These are phyloP conservation scores for Melanophora roralis DNA, from an alignment of 2,888 invertebrate genomes.

Conservation along the genomic window DNA sequence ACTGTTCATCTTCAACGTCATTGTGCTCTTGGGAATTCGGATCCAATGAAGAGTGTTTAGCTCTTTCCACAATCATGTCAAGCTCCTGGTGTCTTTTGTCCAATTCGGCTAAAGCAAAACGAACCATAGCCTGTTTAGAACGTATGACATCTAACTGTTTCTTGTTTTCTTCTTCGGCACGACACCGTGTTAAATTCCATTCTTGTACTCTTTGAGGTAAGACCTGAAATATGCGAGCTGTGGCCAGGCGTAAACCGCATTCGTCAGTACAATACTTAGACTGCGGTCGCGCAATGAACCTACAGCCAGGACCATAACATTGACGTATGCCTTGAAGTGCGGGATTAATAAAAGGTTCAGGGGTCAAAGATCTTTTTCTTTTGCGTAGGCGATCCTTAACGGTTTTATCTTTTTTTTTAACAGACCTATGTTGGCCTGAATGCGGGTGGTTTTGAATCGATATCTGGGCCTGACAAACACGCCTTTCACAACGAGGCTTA, in stretches of 20 bases:
- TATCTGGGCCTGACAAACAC: conserved; percentile 74
- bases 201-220: conserved; percentile 93
- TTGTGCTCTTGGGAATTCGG: conserved; percentile 79
- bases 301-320: conserved; percentile 95
- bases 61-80: conserved; percentile 88
- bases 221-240: conserved; percentile 89
- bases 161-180: conserved; percentile 90
- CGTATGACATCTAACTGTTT: conserved; percentile 85
- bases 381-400: conserved; percentile 70
- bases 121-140: conserved; percentile 87
- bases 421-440: conserved; percentile 38
- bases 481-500: conserved; percentile 79
- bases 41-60: conserved; percentile 84
- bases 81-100: conserved; percentile 87
- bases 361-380: conserved; percentile 71
- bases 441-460: conserved; percentile 35
- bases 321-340: conserved; percentile 84
- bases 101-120: conserved; percentile 86
- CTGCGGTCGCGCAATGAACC: conserved; percentile 84
- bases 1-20: conserved; percentile 82
- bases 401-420: conserved; percentile 68
- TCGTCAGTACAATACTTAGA: conserved; percentile 96
- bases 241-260: conserved; percentile 93
- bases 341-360: conserved; percentile 75
- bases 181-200: conserved; percentile 91